Evolutionary conservation across 2,888 invertebrate genomes (phyloP).

Genomic region (Balanococcus diminutus): DNA sequence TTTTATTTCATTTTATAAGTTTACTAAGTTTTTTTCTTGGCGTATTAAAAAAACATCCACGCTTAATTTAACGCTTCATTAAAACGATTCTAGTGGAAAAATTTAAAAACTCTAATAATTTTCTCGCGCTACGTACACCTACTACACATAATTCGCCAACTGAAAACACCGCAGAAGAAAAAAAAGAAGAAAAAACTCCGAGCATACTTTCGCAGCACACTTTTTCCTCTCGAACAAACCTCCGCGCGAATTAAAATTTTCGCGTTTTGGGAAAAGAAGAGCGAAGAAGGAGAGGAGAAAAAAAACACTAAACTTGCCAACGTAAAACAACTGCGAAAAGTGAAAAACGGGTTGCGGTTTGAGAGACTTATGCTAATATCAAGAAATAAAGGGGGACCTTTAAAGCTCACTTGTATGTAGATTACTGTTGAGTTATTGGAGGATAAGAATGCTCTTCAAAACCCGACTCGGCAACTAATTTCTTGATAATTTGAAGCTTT

Average conservation of each 20-base stretch:
- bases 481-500: slow-evolving; percentile 54
- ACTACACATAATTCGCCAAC: neutral
- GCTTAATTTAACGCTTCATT: slow-evolving; percentile 41
- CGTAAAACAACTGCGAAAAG: slow-evolving; percentile 48
- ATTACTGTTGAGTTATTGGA: slow-evolving; percentile 54
- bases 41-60: slow-evolving; percentile 14
- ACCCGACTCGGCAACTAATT: slow-evolving; percentile 49
- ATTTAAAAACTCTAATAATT: neutral
- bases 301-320: slow-evolving; percentile 24
- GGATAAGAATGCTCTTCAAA: slow-evolving; percentile 53
- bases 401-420: slow-evolving; percentile 54
- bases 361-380: slow-evolving; percentile 54
- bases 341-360: slow-evolving; percentile 54
- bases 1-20: slow-evolving; percentile 23
- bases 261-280: neutral
- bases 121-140: neutral
- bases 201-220: neutral
- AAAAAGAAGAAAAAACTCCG: neutral
- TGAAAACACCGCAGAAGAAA: neutral
- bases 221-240: slow-evolving; percentile 21
- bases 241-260: slow-evolving; percentile 7
- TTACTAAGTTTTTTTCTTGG: neutral
- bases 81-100: slow-evolving; percentile 22
- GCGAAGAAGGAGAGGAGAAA: neutral
- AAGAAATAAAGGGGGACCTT: slow-evolving; percentile 55